Conservation (phyloP, 2,888 invertebrate genomes). For the Drosophila nr. perissopoda region DNA sequence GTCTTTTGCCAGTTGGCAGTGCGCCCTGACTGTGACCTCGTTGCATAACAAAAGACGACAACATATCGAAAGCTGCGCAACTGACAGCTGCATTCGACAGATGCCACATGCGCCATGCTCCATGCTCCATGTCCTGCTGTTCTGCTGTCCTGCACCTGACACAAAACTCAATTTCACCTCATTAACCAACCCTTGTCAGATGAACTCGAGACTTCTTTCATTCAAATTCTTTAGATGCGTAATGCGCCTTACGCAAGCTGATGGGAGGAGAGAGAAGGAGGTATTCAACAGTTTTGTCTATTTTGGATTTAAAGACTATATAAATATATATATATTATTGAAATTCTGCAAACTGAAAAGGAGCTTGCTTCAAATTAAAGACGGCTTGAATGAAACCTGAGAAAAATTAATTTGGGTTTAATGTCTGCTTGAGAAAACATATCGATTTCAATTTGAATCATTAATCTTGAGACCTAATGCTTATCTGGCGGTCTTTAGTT, state of each 20-base stretch:
- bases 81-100: slow-evolving; percentile 37
- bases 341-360: not conserved
- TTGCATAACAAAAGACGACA: slow-evolving; percentile 62
- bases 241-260: not conserved
- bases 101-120: not conserved
- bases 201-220: not conserved
- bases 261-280: rapidly evolving
- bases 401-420: too few species aligned
- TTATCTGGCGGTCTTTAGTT: not conserved
- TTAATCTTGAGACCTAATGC: not conserved
- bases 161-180: slow-evolving; percentile 15
- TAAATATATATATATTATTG: not conserved
- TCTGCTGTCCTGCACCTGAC: not conserved
- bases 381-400: not conserved
- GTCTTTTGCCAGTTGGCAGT: slow-evolving; percentile 45
- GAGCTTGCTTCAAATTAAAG: not conserved
- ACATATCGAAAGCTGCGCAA: slow-evolving; percentile 1
- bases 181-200: slow-evolving; percentile 1
- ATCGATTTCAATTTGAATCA: not conserved
- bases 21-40: slow-evolving; percentile 72
- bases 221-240: not conserved
- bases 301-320: not conserved
- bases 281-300: not conserved
- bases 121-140: not conserved
- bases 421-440: not conserved